Conservation (phyloP, 2,888 invertebrate genomes). For the Drosophila maculinotata region DNA sequence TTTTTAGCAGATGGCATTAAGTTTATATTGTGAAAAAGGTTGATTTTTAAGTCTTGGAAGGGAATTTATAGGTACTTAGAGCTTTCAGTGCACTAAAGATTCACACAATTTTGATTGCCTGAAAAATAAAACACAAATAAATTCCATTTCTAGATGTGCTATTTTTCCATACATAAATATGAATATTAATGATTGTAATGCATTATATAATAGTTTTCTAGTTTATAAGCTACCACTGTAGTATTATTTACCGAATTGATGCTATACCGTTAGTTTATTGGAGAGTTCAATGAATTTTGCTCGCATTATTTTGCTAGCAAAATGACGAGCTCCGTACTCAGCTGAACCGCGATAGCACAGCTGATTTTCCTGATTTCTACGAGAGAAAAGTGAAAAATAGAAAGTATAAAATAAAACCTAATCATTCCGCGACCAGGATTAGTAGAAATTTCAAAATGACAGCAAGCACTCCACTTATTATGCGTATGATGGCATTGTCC, state of each 20-base stretch:
- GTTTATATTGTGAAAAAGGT: neutral
- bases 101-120: no score
- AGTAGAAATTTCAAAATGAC: conserved; percentile 36
- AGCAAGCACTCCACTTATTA: conserved; percentile 71
- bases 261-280: no score
- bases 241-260: no score
- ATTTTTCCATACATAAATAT: neutral
- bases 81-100: no score
- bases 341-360: conserved; percentile 20
- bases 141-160: neutral
- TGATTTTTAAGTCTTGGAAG: no score
- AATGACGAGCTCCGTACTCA: conserved; percentile 21
- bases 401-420: neutral
- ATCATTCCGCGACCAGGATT: conserved; percentile 36
- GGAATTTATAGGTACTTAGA: no score
- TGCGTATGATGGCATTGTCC: conserved; percentile 84
- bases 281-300: neutral
- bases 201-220: no score
- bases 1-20: no score
- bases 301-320: neutral
- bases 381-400: conserved; percentile 22
- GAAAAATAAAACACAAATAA: no score
- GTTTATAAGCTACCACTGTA: no score
- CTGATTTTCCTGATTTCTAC: conserved; percentile 22
- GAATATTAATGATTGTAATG: no score